Conservation (phyloP, 2,113 vertebrate genomes). For the Paedocypris sp. region DNA sequence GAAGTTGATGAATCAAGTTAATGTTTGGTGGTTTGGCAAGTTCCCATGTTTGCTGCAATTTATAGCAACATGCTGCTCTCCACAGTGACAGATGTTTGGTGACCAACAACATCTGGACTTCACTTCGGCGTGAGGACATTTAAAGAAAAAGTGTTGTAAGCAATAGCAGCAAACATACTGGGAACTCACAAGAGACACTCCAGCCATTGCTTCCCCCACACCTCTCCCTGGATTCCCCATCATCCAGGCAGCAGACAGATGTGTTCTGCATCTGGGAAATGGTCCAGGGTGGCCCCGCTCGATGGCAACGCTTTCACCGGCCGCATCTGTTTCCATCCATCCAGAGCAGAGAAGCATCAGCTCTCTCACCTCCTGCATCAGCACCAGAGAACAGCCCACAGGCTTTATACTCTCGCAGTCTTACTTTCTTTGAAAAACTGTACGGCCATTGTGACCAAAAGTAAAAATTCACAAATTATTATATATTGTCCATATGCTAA, state of each 20-base stretch:
- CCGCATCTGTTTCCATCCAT: slow-evolving; percentile 28
- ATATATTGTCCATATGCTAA: too few relatives aligned
- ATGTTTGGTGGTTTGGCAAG: background rate
- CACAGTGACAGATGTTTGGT: slow-evolving; percentile 3
- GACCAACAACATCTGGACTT: slow-evolving; percentile 16
- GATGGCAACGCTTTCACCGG: slow-evolving; percentile 7
- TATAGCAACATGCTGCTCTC: background rate
- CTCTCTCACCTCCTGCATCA: slow-evolving; percentile 16
- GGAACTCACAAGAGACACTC: background rate
- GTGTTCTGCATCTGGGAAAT: slow-evolving; percentile 25
- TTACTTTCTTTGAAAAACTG: too few relatives aligned
- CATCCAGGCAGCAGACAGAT: slow-evolving; percentile 5
- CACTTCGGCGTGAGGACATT: background rate
- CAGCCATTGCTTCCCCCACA: background rate
- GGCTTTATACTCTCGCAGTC: background rate
- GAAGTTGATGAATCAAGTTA: background rate
- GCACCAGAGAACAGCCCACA: background rate
- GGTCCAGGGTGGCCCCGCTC: slow-evolving; percentile 12
- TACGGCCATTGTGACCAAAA: too few relatives aligned
- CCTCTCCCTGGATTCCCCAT: slow-evolving; percentile 18
- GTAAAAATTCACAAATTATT: too few relatives aligned
- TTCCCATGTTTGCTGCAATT: background rate
- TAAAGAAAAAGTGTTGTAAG: background rate
- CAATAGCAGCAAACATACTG: background rate
- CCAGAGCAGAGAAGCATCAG: slow-evolving; percentile 26